Percentiles rank a stretch among this genome's conserved stretches.
Conservation (phyloP, 2,888 invertebrate genomes). For the Melanargia galathea region DNA sequence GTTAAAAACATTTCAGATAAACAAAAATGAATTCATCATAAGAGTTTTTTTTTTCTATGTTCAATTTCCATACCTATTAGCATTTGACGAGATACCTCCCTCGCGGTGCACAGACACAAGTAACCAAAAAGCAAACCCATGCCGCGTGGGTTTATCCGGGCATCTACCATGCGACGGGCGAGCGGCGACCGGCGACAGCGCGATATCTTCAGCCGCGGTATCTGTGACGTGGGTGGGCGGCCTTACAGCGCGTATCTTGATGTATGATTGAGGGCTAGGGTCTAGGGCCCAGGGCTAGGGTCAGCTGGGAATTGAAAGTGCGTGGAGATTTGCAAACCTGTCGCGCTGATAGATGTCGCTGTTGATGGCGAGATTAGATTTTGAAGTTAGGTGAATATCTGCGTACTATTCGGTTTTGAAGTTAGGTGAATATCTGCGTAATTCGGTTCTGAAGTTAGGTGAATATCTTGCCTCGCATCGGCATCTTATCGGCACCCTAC, state of each 20-base stretch:
- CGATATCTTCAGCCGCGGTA: constrained; percentile 20
- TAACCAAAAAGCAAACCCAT: constrained; percentile 5
- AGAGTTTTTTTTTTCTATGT: too few species aligned
- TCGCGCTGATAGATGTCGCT: constrained; percentile 5
- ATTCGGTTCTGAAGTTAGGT: too few species aligned
- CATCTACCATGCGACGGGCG: constrained; percentile 8
- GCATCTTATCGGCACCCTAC: too few species aligned
- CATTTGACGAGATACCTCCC: too few species aligned
- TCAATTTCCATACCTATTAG: too few species aligned
- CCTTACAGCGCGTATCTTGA: constrained; percentile 33
- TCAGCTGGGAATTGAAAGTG: constrained; percentile 31
- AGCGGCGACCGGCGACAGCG: constrained; percentile 11
- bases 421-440: too few species aligned
- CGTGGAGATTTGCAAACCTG: constrained; percentile 21
- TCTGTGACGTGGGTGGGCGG: constrained; percentile 41
- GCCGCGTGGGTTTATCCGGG: constrained; percentile 19
- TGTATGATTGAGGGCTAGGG: constrained; percentile 27
- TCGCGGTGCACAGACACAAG: too few species aligned
- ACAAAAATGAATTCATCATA: too few species aligned
- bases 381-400: too few species aligned
- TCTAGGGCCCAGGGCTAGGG: constrained; percentile 15
- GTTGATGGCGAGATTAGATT: background rate
- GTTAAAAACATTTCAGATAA: too few species aligned
- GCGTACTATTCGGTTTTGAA: too few species aligned
- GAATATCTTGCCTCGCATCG: too few species aligned